phyloP scores from a whole-genome alignment of 1,140 invertebrate species.

The Leptinotarsa lineolata region DNA sequence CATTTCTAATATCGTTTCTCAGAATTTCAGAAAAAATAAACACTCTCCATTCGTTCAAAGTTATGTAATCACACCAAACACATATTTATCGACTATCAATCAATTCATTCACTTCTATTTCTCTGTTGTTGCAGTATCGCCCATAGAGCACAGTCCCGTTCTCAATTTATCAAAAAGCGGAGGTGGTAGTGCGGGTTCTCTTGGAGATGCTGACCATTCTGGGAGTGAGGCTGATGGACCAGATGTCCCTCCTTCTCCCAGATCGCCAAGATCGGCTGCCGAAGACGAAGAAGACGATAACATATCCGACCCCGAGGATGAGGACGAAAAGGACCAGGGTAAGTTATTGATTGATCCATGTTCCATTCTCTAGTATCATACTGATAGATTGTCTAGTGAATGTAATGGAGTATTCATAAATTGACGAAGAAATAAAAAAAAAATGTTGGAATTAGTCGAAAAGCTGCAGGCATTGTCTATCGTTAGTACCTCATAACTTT shows the following conservation, averaged over 20 bases:
- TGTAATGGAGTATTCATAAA: no score
- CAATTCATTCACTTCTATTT: not conserved
- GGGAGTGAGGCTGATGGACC: slow-evolving; percentile 65
- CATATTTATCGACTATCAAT: not conserved
- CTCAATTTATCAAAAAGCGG: slow-evolving; percentile 87
- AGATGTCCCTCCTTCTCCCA: slow-evolving; percentile 60
- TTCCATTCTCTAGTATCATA: no score
- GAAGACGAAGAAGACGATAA: slow-evolving; percentile 79
- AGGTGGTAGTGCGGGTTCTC: slow-evolving; percentile 64
- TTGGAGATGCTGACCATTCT: slow-evolving; percentile 62
- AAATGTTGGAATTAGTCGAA: no score
- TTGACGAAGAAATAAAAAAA: no score
- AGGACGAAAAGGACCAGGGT: slow-evolving; percentile 87
- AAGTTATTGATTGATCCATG: slow-evolving; percentile 20
- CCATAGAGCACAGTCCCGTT: slow-evolving; percentile 87
- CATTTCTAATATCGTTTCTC: no score
- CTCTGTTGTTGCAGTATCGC: slow-evolving; percentile 67
- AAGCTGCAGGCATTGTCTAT: no score
- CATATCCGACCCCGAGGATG: slow-evolving; percentile 77
- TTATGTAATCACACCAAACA: no score
- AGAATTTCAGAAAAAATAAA: no score
- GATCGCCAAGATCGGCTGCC: slow-evolving; percentile 67
- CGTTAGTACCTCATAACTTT: no score
- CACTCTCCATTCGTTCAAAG: no score
- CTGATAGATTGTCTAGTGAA: no score